phyloP scores from a whole-genome alignment of 2,797 vertebrate species.

The Mus caroli region DNA sequence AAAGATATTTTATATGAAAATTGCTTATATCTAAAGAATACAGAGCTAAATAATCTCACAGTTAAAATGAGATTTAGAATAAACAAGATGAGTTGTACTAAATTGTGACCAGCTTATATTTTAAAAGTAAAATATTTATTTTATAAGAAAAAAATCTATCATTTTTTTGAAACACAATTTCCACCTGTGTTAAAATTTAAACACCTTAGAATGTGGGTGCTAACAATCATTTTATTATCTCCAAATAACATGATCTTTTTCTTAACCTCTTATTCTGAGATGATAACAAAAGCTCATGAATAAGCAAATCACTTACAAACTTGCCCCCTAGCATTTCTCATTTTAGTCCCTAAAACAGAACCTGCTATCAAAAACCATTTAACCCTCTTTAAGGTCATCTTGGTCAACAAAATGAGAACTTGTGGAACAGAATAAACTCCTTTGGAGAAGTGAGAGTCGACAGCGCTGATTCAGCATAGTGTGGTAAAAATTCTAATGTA shows the following conservation, averaged over 20 bases:
- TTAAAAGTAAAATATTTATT: neutral
- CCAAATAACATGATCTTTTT: slow-evolving; percentile 8
- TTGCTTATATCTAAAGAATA: neutral
- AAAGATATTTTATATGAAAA: slow-evolving; percentile 46
- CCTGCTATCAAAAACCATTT: slow-evolving; percentile 43
- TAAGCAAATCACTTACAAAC: slow-evolving; percentile 2
- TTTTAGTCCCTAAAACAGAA: slow-evolving; percentile 44
- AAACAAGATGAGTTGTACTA: neutral
- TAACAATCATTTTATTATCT: slow-evolving; percentile 31
- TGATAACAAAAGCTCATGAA: neutral
- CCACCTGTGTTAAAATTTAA: slow-evolving; percentile 33
- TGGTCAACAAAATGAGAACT: slow-evolving; percentile 59
- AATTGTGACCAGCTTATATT: neutral
- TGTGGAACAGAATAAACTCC: slow-evolving; percentile 57
- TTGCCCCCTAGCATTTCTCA: neutral
- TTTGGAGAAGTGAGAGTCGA: slow-evolving; percentile 35
- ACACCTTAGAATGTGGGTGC: neutral
- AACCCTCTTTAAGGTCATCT: neutral
- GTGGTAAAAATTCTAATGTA: slow-evolving; percentile 42
- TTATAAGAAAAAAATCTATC: neutral
- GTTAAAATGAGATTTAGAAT: slow-evolving; percentile 9
- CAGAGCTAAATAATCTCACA: neutral
- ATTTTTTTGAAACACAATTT: slow-evolving; percentile 5
- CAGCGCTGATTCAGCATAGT: slow-evolving; percentile 67
- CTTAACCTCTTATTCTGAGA: neutral